Conservation (phyloP, 1,140 invertebrate species). For the Cydia splendana region DNA sequence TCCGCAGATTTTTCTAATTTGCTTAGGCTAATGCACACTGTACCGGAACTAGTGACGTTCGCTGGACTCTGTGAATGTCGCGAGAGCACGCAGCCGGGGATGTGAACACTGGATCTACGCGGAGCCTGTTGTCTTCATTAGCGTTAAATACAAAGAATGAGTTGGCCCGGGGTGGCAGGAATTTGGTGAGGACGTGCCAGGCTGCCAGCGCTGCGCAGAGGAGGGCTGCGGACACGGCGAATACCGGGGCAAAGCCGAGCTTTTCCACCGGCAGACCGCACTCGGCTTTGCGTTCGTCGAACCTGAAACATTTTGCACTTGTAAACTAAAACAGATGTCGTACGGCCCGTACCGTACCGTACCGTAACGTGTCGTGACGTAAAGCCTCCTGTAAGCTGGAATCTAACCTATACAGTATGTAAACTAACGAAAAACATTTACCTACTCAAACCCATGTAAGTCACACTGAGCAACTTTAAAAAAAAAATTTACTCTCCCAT, state of each 20-base stretch:
- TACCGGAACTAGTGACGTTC: slow-evolving; percentile 59
- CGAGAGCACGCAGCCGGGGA: slow-evolving; percentile 32
- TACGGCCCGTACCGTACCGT: too few species aligned
- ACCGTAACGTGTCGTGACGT: too few species aligned
- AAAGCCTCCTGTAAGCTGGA: too few species aligned
- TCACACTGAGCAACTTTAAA: too few species aligned
- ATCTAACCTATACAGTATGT: too few species aligned
- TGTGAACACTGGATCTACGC: slow-evolving; percentile 57
- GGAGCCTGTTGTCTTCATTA: slow-evolving; percentile 69
- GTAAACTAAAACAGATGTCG: not conserved
- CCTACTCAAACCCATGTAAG: too few species aligned
- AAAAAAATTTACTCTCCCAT: too few species aligned
- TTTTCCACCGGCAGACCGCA: slow-evolving; percentile 57
- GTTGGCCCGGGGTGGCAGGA: slow-evolving; percentile 53
- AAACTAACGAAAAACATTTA: too few species aligned
- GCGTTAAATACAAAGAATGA: slow-evolving; percentile 72
- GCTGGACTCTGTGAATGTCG: slow-evolving; percentile 40
- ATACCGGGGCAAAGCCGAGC: slow-evolving; percentile 53
- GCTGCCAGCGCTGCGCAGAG: slow-evolving; percentile 50
- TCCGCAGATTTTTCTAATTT: too few species aligned
- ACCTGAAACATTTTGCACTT: slow-evolving; percentile 47
- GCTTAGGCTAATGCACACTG: too few species aligned
- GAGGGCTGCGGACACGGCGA: slow-evolving; percentile 54
- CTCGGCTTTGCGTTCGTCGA: slow-evolving; percentile 61
- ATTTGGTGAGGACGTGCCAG: slow-evolving; percentile 52